Base-by-base conservation (phyloP, 1,140 invertebrate genomes). In the Aphelenchoides fujianensis region DNA sequence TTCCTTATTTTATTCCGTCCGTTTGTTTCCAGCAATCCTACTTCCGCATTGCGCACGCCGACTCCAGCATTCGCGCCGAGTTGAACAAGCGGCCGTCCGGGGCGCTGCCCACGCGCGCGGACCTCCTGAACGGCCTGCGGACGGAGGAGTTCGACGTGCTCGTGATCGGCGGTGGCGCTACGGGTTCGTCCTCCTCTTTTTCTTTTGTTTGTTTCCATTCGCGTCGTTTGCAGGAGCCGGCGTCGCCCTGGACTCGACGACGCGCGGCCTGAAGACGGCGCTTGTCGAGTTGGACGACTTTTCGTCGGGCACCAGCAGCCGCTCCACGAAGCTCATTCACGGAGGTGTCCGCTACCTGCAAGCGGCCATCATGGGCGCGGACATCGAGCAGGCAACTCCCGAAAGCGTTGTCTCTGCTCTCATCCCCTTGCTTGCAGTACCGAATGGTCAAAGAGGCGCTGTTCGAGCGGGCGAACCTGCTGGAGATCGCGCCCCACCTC, bases 361-460 rank as follows among this genome's bases (percentile, higher is more conserved):
- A 85, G 98, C 98, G 85, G 96, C 97, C 2, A 95, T 99, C 70
- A 89, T 98, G 88, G 85, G 92, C 76, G 86, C 96, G 48, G 95
- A 79, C 57, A 19, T 74, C 3, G 75, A 77, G 34, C 76, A 83
- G n/a, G n/a, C n/a, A n/a, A n/a, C n/a, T n/a, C n/a, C n/a, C n/a
- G n/a, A n/a, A n/a, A n/a, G n/a, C n/a, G n/a, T n/a, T n/a, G n/a
- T n/a, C n/a, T n/a, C n/a, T n/a, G n/a, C n/a, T n/a, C n/a, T n/a
- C n/a, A n/a, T n/a, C n/a, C n/a, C n/a, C n/a, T n/a, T n/a, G n/a
- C n/a, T n/a, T n/a, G n/a, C n/a, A n/a, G 83, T 97, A 97, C 86
- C 89, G 88, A 84, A 97, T 97, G 94, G 94, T 97, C 0, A 95
- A 95, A 85, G 97, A 99, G 87, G 97, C 97, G 0, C 87, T 99